Conservation (phyloP, 2,113 vertebrate genomes). For the Syngnathus typhle region DNA sequence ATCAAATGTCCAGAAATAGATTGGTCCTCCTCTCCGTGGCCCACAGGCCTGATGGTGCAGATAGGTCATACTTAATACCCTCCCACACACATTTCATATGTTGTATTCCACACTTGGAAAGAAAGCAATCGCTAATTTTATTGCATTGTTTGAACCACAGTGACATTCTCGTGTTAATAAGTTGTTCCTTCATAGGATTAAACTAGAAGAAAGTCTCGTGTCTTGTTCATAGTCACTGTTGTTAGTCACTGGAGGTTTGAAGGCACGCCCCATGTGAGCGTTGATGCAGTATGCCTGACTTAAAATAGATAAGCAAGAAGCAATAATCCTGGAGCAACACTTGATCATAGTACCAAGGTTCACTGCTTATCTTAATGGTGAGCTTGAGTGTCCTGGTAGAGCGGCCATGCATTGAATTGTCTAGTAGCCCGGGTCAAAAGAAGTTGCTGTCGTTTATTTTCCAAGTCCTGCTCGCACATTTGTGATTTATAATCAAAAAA, state of each 20-base stretch:
- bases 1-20: slow-evolving; percentile 61
- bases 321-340: slow-evolving; percentile 38
- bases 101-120: background rate
- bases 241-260: slow-evolving; percentile 20
- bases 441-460: background rate
- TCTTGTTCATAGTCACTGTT: slow-evolving; percentile 32
- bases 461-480: slow-evolving; percentile 12
- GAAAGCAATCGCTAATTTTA: background rate
- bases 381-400: slow-evolving; percentile 4
- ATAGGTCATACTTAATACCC: slow-evolving; percentile 30
- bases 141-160: too few relatives aligned
- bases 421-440: background rate
- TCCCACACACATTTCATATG: background rate
- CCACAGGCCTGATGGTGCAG: slow-evolving; percentile 7
- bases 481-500: background rate
- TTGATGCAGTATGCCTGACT: slow-evolving; percentile 34
- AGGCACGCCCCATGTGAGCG: slow-evolving; percentile 16
- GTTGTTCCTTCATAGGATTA: too few relatives aligned
- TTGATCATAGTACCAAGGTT: slow-evolving; percentile 39
- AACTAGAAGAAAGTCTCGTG: slow-evolving; percentile 9
- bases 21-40: slow-evolving; percentile 1
- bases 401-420: slow-evolving; percentile 10
- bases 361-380: slow-evolving; percentile 26
- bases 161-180: too few relatives aligned
- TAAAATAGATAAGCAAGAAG: slow-evolving; percentile 45